Percentiles rank a stretch among this genome's conserved stretches.
These are phyloP conservation scores for Morbakka virulenta DNA, from an alignment of 30 jellyfish, hydroid and myxozoan species.

Conservation along the genomic window DNA sequence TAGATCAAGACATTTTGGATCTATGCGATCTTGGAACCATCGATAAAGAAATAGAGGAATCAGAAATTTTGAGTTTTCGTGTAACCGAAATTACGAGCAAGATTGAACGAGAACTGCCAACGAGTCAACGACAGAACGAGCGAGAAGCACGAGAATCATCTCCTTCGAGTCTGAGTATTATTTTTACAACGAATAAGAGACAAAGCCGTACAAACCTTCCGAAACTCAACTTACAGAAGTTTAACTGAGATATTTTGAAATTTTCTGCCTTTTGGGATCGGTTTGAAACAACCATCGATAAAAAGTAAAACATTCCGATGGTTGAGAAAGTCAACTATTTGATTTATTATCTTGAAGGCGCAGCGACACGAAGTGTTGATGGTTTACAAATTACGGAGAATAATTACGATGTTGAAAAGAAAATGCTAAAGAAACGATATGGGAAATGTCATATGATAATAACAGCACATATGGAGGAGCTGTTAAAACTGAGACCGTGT, in stretches of 20 bases:
- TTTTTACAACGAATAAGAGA: too few species aligned
- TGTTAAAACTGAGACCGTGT: background rate
- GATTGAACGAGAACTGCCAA: background rate
- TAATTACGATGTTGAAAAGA: too few species aligned
- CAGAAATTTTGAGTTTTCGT: background rate
- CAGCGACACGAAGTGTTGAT: background rate
- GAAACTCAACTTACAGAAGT: background rate
- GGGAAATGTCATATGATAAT: background rate
- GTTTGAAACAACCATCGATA: background rate
- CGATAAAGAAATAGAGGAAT: conserved; percentile 7
- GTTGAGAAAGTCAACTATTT: background rate
- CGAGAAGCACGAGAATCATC: too few species aligned
- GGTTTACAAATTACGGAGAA: background rate
- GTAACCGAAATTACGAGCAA: conserved; percentile 1
- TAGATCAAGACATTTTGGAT: background rate
- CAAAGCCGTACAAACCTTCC: background rate
- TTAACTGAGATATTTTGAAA: background rate
- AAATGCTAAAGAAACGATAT: background rate
- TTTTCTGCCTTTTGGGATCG: background rate
- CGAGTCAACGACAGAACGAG: background rate
- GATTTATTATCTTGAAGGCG: background rate
- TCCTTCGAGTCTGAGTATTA: too few species aligned
- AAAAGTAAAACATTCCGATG: background rate
- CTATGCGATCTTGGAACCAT: background rate
- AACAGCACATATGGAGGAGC: background rate